phyloP scores from a whole-genome alignment of 2,888 invertebrate genomes.

The Anaspis maculata region DNA sequence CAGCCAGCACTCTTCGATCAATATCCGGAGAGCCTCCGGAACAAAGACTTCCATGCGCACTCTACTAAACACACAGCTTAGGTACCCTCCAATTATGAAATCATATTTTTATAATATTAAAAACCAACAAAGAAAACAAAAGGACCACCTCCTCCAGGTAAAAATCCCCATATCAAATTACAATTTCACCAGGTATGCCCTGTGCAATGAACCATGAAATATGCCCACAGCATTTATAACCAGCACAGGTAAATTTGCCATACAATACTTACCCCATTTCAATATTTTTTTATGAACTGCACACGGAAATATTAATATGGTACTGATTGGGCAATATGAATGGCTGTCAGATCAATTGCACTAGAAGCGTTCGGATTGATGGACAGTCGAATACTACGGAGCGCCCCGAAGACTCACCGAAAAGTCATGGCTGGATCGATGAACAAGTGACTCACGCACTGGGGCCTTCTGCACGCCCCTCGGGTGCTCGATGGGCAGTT shows the following conservation, averaged over 20 bases:
- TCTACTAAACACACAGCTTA: conserved; percentile 7
- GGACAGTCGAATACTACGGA: conserved; percentile 32
- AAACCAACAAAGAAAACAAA: conserved; percentile 10
- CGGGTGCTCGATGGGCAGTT: no score
- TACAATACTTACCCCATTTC: conserved; percentile 14
- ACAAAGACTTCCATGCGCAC: conserved; percentile 8
- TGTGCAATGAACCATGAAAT: conserved; percentile 3
- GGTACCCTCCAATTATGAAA: conserved; percentile 16
- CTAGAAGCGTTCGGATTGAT: conserved; percentile 23
- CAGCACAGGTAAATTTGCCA: conserved; percentile 25
- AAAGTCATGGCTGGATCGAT: no score
- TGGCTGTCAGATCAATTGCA: conserved; percentile 4
- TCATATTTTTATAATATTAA: conserved; percentile 22
- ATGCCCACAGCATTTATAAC: conserved; percentile 5
- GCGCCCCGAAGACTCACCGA: no score
- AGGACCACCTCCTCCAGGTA: conserved; percentile 9
- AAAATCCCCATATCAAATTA: conserved; percentile 1
- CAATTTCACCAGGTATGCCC: no score
- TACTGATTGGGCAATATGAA: conserved; percentile 2
- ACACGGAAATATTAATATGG: conserved; percentile 19
- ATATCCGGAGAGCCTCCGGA: conserved; percentile 8
- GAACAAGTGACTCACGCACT: no score
- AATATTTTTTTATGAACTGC: not conserved
- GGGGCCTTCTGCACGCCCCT: no score
- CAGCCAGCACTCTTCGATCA: conserved; percentile 13